Conservation (phyloP, 2,888 invertebrate genomes). For the Anaspis maculata region DNA sequence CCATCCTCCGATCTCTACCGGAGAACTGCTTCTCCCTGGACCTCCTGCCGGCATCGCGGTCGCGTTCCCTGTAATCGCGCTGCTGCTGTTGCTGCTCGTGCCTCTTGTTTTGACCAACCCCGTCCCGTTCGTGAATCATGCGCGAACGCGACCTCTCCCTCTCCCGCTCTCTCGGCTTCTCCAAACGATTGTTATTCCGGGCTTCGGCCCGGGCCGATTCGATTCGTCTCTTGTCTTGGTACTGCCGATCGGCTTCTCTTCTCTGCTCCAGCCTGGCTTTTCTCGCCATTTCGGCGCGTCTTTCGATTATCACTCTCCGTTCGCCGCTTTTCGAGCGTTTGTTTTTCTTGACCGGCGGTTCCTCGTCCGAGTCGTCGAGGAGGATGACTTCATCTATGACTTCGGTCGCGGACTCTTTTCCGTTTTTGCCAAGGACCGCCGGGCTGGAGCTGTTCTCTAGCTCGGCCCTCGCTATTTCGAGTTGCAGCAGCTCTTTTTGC, state of each 20-base stretch:
- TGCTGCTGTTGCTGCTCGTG: constrained; percentile 2
- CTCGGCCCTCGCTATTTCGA: constrained; percentile 66
- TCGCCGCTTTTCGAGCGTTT: constrained; percentile 41
- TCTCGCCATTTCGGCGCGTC: constrained; percentile 18
- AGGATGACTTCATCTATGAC: constrained; percentile 49
- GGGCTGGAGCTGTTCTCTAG: constrained; percentile 40
- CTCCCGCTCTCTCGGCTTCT: constrained; percentile 18
- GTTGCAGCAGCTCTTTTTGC: constrained; percentile 77
- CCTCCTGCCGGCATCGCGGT: not conserved
- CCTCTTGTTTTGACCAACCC: too few species aligned
- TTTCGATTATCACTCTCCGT: constrained; percentile 39
- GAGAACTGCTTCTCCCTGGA: constrained; percentile 28
- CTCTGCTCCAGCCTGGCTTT: constrained; percentile 7
- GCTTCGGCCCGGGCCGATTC: not conserved
- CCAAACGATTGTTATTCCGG: too few species aligned
- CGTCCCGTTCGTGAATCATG: constrained; percentile 16
- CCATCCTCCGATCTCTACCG: constrained; percentile 27
- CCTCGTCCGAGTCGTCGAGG: constrained; percentile 48
- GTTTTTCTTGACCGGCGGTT: constrained; percentile 27
- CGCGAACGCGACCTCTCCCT: constrained; percentile 19
- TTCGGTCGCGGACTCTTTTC: constrained; percentile 29
- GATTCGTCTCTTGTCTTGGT: not conserved
- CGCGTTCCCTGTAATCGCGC: constrained; percentile 10
- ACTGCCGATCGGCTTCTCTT: constrained; percentile 20
- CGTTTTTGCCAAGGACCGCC: constrained; percentile 25